Conservation (phyloP, 2,113 vertebrate genomes). For the Sorex araneus region DNA sequence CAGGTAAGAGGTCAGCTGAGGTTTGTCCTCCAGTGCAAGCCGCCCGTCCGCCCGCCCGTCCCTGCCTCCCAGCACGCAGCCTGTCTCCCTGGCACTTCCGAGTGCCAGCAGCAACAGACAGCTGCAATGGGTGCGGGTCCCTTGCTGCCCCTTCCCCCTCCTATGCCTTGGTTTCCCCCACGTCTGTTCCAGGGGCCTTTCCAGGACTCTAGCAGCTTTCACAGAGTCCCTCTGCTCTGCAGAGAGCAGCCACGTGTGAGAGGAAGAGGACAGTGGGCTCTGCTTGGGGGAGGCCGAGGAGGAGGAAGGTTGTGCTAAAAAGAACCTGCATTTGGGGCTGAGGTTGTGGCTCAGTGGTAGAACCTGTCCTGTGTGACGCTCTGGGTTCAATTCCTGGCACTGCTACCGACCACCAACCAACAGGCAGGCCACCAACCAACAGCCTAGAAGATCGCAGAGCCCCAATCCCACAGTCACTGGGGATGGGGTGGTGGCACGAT, state of each 20-base stretch:
- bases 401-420: not conserved
- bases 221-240: no score
- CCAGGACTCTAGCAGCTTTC: no score
- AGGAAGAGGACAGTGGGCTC: no score
- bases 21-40: not conserved
- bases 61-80: not conserved
- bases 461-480: not conserved
- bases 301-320: not conserved
- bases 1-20: not conserved
- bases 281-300: slow-evolving; percentile 15
- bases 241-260: no score
- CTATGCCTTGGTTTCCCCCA: not conserved
- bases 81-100: not conserved
- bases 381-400: not conserved
- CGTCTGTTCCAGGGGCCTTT: not conserved
- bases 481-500: not conserved
- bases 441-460: not conserved
- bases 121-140: not conserved
- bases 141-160: not conserved
- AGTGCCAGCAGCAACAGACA: not conserved
- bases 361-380: not conserved
- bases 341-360: not conserved
- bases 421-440: not conserved
- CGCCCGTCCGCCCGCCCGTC: not conserved
- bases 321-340: not conserved